Percentiles rank a stretch among this genome's conserved stretches.
These are phyloP conservation scores for Odontophorus gujanensis DNA, from an alignment of 2,113 vertebrate species.

Conservation along the genomic window DNA sequence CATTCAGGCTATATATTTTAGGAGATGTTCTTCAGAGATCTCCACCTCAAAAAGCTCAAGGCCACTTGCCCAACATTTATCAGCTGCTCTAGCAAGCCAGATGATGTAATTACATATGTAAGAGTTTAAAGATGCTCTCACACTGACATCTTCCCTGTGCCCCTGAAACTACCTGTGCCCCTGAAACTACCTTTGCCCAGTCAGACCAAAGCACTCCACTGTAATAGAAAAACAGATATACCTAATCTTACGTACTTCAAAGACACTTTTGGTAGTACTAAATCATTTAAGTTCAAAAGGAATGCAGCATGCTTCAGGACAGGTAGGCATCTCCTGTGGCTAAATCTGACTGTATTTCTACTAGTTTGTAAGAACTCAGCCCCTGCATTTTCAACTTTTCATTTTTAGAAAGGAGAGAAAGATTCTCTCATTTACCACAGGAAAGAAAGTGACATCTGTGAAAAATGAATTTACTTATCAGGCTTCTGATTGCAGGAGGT, in stretches of 20 bases:
- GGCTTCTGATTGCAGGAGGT: background rate
- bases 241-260: background rate
- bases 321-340: background rate
- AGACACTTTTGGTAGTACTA: background rate
- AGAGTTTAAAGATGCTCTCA: background rate
- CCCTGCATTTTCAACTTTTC: background rate
- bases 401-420: constrained; percentile 14
- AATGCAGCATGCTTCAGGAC: background rate
- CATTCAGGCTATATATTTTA: background rate
- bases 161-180: background rate
- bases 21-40: background rate
- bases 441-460: background rate
- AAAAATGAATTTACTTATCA: constrained; percentile 46
- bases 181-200: background rate
- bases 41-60: background rate
- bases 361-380: background rate
- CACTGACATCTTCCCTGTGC: background rate
- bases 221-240: background rate
- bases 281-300: constrained; percentile 1
- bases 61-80: background rate
- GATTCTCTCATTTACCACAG: background rate
- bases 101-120: background rate
- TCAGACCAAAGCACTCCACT: background rate
- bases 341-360: constrained; percentile 5
- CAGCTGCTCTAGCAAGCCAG: background rate